A percentile compares a stretch with the other conserved stretches of the same genome.
Conservation (phyloP, 2,113 vertebrate species). For the Hyaena hyaena region DNA sequence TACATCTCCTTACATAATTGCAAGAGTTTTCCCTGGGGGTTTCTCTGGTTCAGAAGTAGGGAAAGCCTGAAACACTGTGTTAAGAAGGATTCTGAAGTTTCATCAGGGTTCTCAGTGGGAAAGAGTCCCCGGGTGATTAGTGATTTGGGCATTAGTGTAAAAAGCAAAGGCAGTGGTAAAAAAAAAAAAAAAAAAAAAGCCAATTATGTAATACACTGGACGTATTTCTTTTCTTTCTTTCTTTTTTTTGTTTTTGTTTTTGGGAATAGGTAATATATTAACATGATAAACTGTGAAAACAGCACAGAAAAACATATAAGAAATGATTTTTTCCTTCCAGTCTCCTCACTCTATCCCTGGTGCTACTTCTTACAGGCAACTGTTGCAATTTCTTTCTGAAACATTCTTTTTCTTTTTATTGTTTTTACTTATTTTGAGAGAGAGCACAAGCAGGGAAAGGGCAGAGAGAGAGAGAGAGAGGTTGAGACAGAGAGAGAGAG, state of each 20-base stretch:
- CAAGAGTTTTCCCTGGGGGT: not conserved
- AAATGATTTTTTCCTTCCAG: constrained; percentile 41
- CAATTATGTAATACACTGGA: not conserved
- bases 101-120: not conserved
- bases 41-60: not conserved
- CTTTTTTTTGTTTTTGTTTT: not conserved
- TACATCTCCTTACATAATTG: constrained; percentile 29
- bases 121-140: not conserved
- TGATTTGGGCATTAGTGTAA: not conserved
- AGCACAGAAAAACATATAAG: not conserved
- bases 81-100: constrained; percentile 49
- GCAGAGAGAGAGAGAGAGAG: too few species aligned
- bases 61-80: not conserved
- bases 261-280: not conserved
- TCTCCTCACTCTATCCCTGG: not conserved
- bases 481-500: too few species aligned
- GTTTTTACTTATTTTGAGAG: too few species aligned
- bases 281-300: not conserved
- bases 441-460: too few species aligned
- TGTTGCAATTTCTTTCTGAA: constrained; percentile 17
- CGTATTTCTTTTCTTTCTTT: not conserved
- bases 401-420: too few species aligned
- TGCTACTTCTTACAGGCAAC: not conserved
- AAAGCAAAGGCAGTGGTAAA: not conserved
- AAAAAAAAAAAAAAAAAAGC: not conserved